A percentile compares a stretch with the other conserved stretches of the same genome.
phyloP scores from a whole-genome alignment of 2,888 invertebrate species.

The Drepana falcataria region DNA sequence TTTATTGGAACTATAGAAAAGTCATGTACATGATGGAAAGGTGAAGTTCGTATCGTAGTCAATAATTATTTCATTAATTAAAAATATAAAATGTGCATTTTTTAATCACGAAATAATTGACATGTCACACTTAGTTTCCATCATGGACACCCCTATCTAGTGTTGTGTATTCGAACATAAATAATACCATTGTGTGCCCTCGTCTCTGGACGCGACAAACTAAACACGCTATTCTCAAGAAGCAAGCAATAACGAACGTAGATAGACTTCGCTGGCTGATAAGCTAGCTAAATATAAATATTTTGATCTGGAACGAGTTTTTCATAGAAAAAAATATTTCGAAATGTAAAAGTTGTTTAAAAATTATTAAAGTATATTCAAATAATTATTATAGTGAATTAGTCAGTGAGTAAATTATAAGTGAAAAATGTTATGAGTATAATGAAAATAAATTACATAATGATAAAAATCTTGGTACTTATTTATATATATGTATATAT shows the following conservation, averaged over 20 bases:
- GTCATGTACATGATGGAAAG: conserved; percentile 6
- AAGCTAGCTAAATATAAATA: conserved; percentile 36
- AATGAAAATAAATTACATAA: conserved; percentile 64
- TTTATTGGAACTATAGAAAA: conserved; percentile 34
- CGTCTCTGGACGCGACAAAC: too few relatives aligned
- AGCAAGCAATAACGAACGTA: conserved; percentile 33
- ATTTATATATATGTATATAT: conserved; percentile 4
- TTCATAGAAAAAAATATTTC: conserved; percentile 60
- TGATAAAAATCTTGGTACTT: conserved; percentile 33
- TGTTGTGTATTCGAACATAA: conserved; percentile 17
- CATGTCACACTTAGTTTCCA: too few relatives aligned
- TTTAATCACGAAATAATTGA: too few relatives aligned
- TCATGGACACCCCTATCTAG: conserved; percentile 14
- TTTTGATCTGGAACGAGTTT: conserved; percentile 64
- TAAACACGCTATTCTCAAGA: conserved; percentile 1
- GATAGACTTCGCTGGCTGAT: conserved; percentile 27
- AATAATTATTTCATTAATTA: too few relatives aligned
- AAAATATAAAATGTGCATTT: too few relatives aligned
- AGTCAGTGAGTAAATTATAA: conserved; percentile 71
- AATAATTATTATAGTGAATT: conserved; percentile 74
- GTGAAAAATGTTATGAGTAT: conserved; percentile 75
- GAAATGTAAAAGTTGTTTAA: conserved; percentile 66
- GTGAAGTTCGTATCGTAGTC: too few relatives aligned
- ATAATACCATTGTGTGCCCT: background rate
- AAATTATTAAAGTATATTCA: conserved; percentile 69